Percentiles rank a stretch among this genome's conserved stretches.
Evolutionary conservation across 2,888 invertebrate species (phyloP).

Genomic region (Morpho achilles): DNA sequence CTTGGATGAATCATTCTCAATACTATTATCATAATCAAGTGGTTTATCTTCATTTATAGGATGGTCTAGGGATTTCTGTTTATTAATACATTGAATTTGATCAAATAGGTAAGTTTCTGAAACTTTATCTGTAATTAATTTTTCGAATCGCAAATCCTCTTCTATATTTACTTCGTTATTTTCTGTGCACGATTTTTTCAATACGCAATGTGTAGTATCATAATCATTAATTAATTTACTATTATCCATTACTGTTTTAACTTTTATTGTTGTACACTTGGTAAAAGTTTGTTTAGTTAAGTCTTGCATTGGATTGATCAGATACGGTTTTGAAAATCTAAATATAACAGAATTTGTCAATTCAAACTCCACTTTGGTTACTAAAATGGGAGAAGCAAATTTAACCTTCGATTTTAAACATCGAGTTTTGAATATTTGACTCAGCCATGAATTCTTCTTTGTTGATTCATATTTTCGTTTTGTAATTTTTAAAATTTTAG

Average conservation of each 20-base stretch:
- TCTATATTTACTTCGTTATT: no score
- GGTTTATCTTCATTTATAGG: not conserved
- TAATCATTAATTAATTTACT: no score
- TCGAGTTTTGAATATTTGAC: not conserved
- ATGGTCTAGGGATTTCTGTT: not conserved
- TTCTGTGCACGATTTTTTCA: no score
- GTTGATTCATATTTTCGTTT: not conserved
- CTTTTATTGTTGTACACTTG: no score
- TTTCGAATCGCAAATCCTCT: no score
- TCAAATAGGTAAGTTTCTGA: not conserved
- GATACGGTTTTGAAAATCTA: slow-evolving; percentile 33
- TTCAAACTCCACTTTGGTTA: not conserved
- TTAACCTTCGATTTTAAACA: slow-evolving; percentile 1
- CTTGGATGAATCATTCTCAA: not conserved
- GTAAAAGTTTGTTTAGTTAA: not conserved
- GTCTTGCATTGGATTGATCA: slow-evolving; percentile 7
- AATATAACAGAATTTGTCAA: slow-evolving; percentile 28
- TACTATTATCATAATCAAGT: not conserved
- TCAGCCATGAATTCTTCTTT: not conserved
- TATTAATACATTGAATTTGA: not conserved
- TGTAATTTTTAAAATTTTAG: slow-evolving; percentile 24
- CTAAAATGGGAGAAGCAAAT: slow-evolving; percentile 9
- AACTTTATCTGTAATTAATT: no score
- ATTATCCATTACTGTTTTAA: no score
- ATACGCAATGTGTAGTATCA: no score